Percentiles rank a stretch among this genome's conserved stretches.
Conservation (phyloP, 1,140 invertebrate genomes). For the Lordiphosa stackelbergi region DNA sequence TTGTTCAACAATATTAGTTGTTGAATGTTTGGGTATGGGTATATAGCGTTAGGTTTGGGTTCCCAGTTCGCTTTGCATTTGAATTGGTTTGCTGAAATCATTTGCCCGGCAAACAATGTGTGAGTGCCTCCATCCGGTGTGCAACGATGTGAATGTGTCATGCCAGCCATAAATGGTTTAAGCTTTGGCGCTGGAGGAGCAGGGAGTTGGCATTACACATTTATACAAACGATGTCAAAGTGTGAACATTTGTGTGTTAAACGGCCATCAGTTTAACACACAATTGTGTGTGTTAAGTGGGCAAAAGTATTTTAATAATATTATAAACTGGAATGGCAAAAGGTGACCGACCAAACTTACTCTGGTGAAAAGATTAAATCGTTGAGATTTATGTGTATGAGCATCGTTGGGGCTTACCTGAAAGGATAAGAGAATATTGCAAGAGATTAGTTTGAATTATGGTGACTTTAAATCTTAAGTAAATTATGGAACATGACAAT, state of each 20-base stretch:
- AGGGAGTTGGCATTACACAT: not conserved
- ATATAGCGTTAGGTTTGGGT: not conserved
- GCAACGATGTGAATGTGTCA: conserved; percentile 11
- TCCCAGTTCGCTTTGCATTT: conserved; percentile 38
- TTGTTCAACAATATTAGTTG: conserved; percentile 52
- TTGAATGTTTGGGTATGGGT: conserved; percentile 18
- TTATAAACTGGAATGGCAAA: conserved; percentile 3
- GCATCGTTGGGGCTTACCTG: conserved; percentile 24
- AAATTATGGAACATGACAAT: no score
- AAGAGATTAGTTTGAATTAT: no score
- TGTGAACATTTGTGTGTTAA: conserved; percentile 55
- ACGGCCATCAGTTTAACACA: conserved; percentile 42
- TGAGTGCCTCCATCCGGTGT: conserved; percentile 42
- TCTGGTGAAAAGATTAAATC: conserved; percentile 6
- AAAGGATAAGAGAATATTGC: conserved; percentile 15
- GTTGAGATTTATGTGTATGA: conserved; percentile 2
- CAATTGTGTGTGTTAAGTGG: conserved; percentile 49
- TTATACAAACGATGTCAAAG: conserved; percentile 36
- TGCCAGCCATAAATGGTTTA: conserved; percentile 7
- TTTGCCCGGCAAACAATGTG: conserved; percentile 51
- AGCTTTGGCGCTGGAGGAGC: not conserved
- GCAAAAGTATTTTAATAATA: conserved; percentile 45
- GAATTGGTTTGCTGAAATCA: conserved; percentile 51
- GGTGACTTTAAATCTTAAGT: no score
- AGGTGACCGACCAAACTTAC: not conserved